phyloP scores from a whole-genome alignment of 2,888 invertebrate species.

The Xanthorhoe spadicearia region DNA sequence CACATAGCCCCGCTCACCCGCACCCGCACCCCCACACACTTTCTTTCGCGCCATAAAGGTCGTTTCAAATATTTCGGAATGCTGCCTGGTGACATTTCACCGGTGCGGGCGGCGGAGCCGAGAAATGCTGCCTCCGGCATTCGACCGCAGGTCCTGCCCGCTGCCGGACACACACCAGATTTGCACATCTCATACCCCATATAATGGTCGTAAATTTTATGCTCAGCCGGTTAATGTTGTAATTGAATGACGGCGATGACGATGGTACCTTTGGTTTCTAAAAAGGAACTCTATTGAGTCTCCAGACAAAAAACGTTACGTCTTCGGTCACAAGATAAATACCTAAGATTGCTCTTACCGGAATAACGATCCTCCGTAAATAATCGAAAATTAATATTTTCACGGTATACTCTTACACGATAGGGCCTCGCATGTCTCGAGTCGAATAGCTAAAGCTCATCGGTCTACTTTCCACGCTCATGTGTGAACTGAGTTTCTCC shows the following conservation, averaged over 20 bases:
- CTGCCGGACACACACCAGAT: conserved; percentile 50
- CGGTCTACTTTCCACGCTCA: conserved; percentile 81
- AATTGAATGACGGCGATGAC: not conserved
- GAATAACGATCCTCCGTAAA: conserved; percentile 26
- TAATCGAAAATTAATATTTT: conserved; percentile 30
- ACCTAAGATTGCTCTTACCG: conserved; percentile 13
- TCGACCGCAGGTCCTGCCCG: conserved; percentile 60
- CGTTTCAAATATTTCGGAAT: conserved; percentile 85
- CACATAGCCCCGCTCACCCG: conserved; percentile 46
- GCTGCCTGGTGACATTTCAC: conserved; percentile 84
- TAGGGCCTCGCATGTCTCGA: conserved; percentile 44
- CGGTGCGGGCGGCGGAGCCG: conserved; percentile 69
- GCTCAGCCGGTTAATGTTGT: not conserved
- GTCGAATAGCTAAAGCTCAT: conserved; percentile 63
- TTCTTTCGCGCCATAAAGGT: conserved; percentile 85
- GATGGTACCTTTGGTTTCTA: not conserved
- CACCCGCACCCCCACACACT: conserved; percentile 70
- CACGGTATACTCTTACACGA: conserved; percentile 34
- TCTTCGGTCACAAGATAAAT: not conserved
- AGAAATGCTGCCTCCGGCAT: conserved; percentile 73
- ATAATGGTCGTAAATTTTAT: not conserved
- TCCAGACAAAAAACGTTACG: not conserved
- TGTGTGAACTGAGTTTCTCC: conserved; percentile 84
- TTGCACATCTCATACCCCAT: conserved; percentile 40
- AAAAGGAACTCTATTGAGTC: not conserved